A percentile compares a stretch with the other conserved stretches of the same genome.
These are phyloP conservation scores for Epinotia demarniana DNA, from an alignment of 2,888 invertebrate species.

Conservation along the genomic window DNA sequence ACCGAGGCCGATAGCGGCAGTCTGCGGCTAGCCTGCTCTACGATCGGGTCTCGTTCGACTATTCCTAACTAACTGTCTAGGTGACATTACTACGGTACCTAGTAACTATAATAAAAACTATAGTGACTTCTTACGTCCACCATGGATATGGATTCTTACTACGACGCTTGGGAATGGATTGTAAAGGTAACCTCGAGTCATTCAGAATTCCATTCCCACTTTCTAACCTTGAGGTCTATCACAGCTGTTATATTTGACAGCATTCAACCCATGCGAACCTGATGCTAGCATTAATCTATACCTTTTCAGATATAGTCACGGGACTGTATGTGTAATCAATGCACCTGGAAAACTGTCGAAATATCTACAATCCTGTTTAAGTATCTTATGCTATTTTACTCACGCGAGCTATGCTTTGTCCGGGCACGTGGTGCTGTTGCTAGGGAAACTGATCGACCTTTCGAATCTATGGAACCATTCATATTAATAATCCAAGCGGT, in stretches of 20 bases:
- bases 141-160: slow-evolving; percentile 68
- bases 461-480: background rate
- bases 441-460: slow-evolving; percentile 21
- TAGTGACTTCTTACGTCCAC: slow-evolving; percentile 47
- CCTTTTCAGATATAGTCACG: background rate
- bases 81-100: slow-evolving; percentile 12
- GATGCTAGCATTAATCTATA: background rate
- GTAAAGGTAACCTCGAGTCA: slow-evolving; percentile 59
- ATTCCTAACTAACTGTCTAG: slow-evolving; percentile 8
- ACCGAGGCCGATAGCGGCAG: slow-evolving; percentile 59
- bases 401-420: background rate
- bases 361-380: background rate
- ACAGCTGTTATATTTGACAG: slow-evolving; percentile 31
- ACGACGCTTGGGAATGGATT: slow-evolving; percentile 67
- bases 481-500: slow-evolving; percentile 26
- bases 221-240: slow-evolving; percentile 24
- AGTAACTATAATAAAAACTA: slow-evolving; percentile 26
- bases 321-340: background rate
- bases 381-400: slow-evolving; percentile 11
- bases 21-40: slow-evolving; percentile 53
- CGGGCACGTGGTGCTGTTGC: slow-evolving; percentile 41
- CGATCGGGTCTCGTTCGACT: slow-evolving; percentile 51
- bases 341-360: slow-evolving; percentile 29
- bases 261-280: slow-evolving; percentile 8
- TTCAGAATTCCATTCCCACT: slow-evolving; percentile 36